Base-by-base conservation (phyloP, 2,797 vertebrate genomes). In the Carduelis carduelis region DNA sequence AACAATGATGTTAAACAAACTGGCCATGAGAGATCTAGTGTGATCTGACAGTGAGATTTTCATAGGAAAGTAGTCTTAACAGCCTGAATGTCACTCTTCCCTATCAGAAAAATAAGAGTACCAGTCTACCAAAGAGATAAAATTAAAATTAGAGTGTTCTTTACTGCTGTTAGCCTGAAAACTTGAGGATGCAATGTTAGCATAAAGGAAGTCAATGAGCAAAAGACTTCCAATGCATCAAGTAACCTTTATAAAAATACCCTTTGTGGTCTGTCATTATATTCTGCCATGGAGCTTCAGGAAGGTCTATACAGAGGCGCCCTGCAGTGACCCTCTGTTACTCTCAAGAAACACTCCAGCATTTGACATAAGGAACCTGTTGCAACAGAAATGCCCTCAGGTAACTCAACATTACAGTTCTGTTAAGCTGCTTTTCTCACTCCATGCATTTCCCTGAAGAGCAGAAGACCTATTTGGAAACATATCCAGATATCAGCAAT, bases 391-490 rank as follows among this genome's bases (percentile, higher is more conserved):
- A 57, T 20, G 52, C 72, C 60, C 66, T 94, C 66, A 69, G 41
- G 46, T 65, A 87, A 91, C 37, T 49, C 2, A 59, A 39, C 10
- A 12, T n/a, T 59, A 47, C 57, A 74, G 92, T 61, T 84, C 65
- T 56, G 32, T 83, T 72, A 41, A 66, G 65, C 74, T 79, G 41
- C 37, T 90, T 71, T 84, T 84, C 66, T 76, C 69, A 26, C 19
- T 71, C 87, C 66, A 14, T 72, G 49, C 27, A 2, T 32, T 66
- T 83, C 61, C 55, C 82, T 68, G 30, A 83, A 52, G 91, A 94
- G 65, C 72, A 74, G 69, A 94, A 88, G 87, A 81, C 57, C 55
- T 91, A 83, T 49, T 63, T 65, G 63, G 80, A 92, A 94, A 91
- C 7, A 46, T 10, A 69, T 60, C 72, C 66, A 72, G 74, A 68